These are phyloP conservation scores for Nematostella vectensis DNA, from an alignment of 92 coral and sea anemone genomes.

Conservation along the genomic window DNA sequence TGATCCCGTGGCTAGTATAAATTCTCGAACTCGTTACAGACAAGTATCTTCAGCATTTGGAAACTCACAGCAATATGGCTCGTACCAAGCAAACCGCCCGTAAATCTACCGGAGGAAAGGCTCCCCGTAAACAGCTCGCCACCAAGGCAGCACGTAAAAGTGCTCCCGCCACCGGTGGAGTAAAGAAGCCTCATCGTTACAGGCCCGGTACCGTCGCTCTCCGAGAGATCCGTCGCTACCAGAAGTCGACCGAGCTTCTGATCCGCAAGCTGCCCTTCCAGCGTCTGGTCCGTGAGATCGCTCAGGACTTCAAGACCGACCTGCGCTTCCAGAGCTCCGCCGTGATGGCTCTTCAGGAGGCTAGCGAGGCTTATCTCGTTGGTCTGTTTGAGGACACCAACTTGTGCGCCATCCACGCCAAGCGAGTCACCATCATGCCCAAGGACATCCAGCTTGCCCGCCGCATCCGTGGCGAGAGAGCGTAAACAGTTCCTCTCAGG, in stretches of 20 bases:
- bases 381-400: slow-evolving; percentile 98
- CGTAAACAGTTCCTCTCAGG: slow-evolving; percentile 18
- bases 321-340: slow-evolving; percentile 94
- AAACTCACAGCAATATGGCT: too few relatives aligned
- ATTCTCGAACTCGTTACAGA: too few relatives aligned
- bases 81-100: slow-evolving; percentile 80
- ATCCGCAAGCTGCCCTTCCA: slow-evolving; percentile 68
- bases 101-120: slow-evolving; percentile 76
- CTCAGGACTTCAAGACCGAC: slow-evolving; percentile 87
- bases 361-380: slow-evolving; percentile 95
- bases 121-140: slow-evolving; percentile 74
- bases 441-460: slow-evolving; percentile 98
- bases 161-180: slow-evolving; percentile 73
- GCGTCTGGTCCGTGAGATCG: slow-evolving; percentile 84
- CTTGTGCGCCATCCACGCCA: slow-evolving; percentile 99
- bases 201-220: slow-evolving; percentile 74
- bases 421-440: slow-evolving; percentile 98
- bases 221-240: slow-evolving; percentile 71
- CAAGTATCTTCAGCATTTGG: too few relatives aligned
- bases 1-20: too few relatives aligned
- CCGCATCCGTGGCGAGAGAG: slow-evolving; percentile 92
- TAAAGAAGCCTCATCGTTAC: slow-evolving; percentile 59
- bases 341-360: slow-evolving; percentile 93
- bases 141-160: slow-evolving; percentile 74
- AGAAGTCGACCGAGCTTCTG: slow-evolving; percentile 62